phyloP scores from a whole-genome alignment of 2,113 vertebrate genomes.

The Coryphaenoides rupestris region DNA sequence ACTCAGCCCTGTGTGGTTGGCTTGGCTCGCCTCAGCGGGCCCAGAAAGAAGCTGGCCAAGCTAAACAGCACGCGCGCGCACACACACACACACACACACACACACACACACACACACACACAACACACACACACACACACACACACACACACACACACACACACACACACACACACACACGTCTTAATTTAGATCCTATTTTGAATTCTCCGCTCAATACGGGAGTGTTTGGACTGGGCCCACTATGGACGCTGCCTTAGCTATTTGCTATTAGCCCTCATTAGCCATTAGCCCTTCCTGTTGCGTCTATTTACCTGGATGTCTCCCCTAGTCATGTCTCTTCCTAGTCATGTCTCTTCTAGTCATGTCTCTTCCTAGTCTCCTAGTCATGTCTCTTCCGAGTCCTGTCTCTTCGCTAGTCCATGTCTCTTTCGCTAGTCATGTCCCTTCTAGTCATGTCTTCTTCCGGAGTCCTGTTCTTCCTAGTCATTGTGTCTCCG shows the following conservation, averaged over 20 bases:
- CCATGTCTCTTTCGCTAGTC: too few species aligned
- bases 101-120: constrained; percentile 5
- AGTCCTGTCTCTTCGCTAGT: too few species aligned
- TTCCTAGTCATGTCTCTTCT: too few species aligned
- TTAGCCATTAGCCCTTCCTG: too few species aligned
- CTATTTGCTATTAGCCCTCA: not conserved
- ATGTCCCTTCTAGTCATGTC: too few species aligned
- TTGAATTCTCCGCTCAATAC: constrained; percentile 46
- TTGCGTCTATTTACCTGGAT: too few species aligned
- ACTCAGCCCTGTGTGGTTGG: constrained; percentile 50
- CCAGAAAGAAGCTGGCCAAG: constrained; percentile 41
- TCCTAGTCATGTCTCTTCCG: too few species aligned
- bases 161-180: constrained; percentile 11
- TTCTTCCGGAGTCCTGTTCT: too few species aligned
- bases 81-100: constrained; percentile 27
- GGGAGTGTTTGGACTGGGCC: constrained; percentile 43
- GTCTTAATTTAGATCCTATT: constrained; percentile 58
- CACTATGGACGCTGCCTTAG: not conserved
- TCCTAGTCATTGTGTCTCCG: too few species aligned
- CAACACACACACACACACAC: constrained; percentile 21
- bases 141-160: constrained; percentile 20
- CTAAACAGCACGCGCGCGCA: constrained; percentile 45
- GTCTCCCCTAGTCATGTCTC: too few species aligned
- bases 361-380: too few species aligned
- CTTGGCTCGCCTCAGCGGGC: constrained; percentile 34